These are phyloP conservation scores for Cylindroiulus punctatus DNA, from an alignment of 2,888 invertebrate genomes.

Conservation along the genomic window DNA sequence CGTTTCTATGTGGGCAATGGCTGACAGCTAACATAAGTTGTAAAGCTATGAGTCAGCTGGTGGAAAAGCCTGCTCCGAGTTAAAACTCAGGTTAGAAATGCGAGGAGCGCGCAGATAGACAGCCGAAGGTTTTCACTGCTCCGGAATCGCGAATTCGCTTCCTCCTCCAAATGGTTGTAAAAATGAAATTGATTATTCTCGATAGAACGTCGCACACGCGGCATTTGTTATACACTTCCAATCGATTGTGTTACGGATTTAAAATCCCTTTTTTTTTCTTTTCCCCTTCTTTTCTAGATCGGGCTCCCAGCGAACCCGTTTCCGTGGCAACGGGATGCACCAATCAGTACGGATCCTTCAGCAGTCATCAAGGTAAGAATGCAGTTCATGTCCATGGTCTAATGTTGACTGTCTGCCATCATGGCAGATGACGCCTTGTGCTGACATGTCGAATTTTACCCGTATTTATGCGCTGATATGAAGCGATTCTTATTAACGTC, in stretches of 20 bases:
- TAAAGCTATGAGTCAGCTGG: constrained; percentile 6
- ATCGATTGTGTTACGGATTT: constrained; percentile 52
- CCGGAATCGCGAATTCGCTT: neutral
- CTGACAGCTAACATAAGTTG: no score
- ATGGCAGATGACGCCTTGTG: neutral
- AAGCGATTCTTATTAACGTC: neutral
- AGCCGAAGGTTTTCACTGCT: neutral
- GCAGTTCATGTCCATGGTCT: neutral
- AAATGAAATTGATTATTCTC: constrained; percentile 51
- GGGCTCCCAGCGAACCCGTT: constrained; percentile 76
- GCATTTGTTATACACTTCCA: constrained; percentile 46
- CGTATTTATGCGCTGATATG: neutral
- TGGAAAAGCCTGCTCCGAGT: neutral
- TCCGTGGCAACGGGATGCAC: constrained; percentile 69
- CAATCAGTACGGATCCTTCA: constrained; percentile 77
- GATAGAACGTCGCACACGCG: neutral
- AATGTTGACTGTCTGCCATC: neutral
- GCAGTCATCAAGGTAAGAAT: constrained; percentile 80
- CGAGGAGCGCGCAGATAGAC: neutral
- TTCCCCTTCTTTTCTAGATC: constrained; percentile 69
- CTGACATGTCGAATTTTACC: neutral
- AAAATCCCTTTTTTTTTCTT: constrained; percentile 57
- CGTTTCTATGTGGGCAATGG: no score
- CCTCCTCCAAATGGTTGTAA: constrained; percentile 19
- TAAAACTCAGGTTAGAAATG: neutral